Evolutionary conservation across 2,888 invertebrate species (phyloP).

Genomic region (Aquatica leii): DNA sequence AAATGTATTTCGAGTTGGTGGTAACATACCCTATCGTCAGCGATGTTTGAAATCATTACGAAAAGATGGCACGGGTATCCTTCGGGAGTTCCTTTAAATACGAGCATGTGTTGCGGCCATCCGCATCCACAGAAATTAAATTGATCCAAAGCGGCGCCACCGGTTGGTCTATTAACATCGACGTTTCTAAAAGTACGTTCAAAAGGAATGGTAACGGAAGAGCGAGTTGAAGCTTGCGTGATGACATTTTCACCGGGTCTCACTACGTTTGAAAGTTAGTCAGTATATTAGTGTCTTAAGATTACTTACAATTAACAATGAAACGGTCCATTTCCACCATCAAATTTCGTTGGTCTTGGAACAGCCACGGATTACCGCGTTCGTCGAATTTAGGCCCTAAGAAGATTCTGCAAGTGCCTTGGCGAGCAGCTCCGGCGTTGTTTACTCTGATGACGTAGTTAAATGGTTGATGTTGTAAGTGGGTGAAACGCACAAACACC

Average conservation of each 20-base stretch:
- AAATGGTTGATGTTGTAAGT: conserved; percentile 76
- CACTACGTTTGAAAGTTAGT: conserved; percentile 65
- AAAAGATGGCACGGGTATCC: conserved; percentile 74
- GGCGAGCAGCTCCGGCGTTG: conserved; percentile 62
- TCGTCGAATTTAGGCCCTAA: conserved; percentile 70
- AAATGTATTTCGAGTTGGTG: neutral
- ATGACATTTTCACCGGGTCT: conserved; percentile 71
- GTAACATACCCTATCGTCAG: conserved; percentile 66
- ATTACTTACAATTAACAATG: conserved; percentile 66
- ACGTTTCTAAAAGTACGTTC: conserved; percentile 79
- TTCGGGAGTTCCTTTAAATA: conserved; percentile 72
- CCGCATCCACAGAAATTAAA: conserved; percentile 87
- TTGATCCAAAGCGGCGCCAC: conserved; percentile 61
- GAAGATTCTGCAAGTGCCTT: conserved; percentile 73
- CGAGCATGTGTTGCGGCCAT: conserved; percentile 82
- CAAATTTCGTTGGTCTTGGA: conserved; percentile 69
- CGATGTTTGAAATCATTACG: conserved; percentile 76
- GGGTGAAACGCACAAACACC: conserved; percentile 74
- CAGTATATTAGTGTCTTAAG: neutral
- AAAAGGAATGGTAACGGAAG: conserved; percentile 83
- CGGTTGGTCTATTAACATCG: conserved; percentile 66
- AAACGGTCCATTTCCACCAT: conserved; percentile 82
- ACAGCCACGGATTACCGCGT: conserved; percentile 69
- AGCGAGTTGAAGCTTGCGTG: conserved; percentile 70
- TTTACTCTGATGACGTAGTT: conserved; percentile 69